Evolutionary conservation across 2,113 vertebrate species (phyloP), one percentile per base, ranked within the genome.

Genomic region (Daboia siamensis): DNA sequence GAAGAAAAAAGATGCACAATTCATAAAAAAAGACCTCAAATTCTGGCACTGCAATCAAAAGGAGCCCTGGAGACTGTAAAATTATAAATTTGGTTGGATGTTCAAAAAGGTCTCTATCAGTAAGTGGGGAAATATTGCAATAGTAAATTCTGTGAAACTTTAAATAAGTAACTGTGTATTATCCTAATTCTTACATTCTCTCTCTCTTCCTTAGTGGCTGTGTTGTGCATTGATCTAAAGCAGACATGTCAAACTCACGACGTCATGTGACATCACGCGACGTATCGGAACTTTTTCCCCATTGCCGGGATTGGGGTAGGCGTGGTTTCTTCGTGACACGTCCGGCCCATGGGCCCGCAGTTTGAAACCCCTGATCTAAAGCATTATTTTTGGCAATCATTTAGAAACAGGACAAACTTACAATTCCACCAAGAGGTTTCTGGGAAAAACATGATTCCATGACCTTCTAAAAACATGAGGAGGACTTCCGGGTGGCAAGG

Each of bases 201-300:
- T 89, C 46, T 93, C 91, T 88, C 89, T 88, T 87, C 91, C 90
- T n/a, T 93, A 96, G 96, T 97, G 97, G 96, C 94, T 96, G 52
- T 96, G 96, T 86, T 95, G 96, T 13, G 55, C 85, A 46, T 1
- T 97, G 91, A 94, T 95, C 59, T 97, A 95, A 96, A 17, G 54
- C 11, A 8, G 39, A 39, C 39, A 39, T 39, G 39, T 39, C 39
- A 39, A 39, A 39, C 39, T 39, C 39, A 2, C 39, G 39, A 39
- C 39, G 2, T 39, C 39, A 39, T 39, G 39, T 39, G 39, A 39
- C 39, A 2, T 39, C 39, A 2, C 39, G 39, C 2, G 39, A 39
- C 39, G 39, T 39, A 39, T 39, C 39, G 39, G 1, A 39, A 39
- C 39, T 39, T 39, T 39, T 39, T 2, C 39, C 39, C 39, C 39